phyloP scores from a whole-genome alignment of 2,888 invertebrate genomes.

The Cephus rjabovi region DNA sequence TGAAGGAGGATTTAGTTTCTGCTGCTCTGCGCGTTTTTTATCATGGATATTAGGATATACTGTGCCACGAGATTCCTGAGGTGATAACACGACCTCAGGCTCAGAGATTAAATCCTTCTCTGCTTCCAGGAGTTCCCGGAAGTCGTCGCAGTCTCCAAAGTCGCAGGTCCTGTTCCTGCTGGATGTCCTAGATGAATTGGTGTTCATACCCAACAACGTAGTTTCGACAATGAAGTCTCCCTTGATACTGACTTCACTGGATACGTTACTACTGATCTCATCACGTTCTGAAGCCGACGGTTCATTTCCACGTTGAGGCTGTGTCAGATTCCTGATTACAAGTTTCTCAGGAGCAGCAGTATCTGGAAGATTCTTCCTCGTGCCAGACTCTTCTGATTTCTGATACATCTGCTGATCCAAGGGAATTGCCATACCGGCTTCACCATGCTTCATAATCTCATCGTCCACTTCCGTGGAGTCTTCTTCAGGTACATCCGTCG shows the following conservation, averaged over 20 bases:
- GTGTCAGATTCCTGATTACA: not conserved
- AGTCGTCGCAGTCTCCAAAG: conserved; percentile 2
- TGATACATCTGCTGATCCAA: conserved; percentile 11
- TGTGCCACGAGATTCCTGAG: conserved; percentile 18
- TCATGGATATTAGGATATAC: conserved; percentile 10
- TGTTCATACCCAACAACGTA: conserved; percentile 49
- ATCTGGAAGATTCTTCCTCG: not conserved
- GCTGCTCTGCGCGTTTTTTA: conserved; percentile 18
- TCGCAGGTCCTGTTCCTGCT: not conserved
- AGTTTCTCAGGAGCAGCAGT: not conserved
- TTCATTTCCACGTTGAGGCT: conserved; percentile 15
- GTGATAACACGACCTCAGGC: conserved; percentile 37
- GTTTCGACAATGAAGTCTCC: conserved; percentile 53
- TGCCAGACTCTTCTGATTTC: conserved; percentile 9
- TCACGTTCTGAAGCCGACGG: conserved; percentile 27
- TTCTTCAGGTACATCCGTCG: conserved; percentile 40
- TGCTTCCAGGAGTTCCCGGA: conserved; percentile 25
- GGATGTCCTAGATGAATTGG: conserved; percentile 3
- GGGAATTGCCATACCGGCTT: conserved; percentile 53
- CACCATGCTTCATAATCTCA: conserved; percentile 55
- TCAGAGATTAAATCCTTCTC: conserved; percentile 28
- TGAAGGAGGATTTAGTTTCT: not conserved
- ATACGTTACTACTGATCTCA: conserved; percentile 41
- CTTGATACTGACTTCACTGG: conserved; percentile 51
- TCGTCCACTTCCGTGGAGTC: conserved; percentile 44